These are phyloP conservation scores for Teleiodes luculella DNA, from an alignment of 2,888 invertebrate genomes.

Conservation along the genomic window DNA sequence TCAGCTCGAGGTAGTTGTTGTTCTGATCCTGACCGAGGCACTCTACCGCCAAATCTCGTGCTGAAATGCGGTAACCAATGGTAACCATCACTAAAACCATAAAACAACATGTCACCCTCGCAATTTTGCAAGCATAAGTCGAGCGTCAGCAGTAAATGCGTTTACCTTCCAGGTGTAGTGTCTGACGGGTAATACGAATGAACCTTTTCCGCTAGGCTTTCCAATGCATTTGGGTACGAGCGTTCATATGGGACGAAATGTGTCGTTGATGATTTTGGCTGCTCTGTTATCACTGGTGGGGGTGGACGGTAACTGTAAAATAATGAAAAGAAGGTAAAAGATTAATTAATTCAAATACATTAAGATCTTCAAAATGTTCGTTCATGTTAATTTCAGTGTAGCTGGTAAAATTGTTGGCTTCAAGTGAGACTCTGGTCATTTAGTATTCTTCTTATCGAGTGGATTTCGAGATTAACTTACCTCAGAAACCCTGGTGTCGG, in stretches of 20 bases:
- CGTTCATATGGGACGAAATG: constrained; percentile 93
- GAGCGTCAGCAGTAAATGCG: not conserved
- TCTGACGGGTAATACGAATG: constrained; percentile 87
- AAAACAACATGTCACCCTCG: constrained; percentile 32
- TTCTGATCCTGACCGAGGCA: constrained; percentile 94
- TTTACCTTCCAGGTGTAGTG: constrained; percentile 51
- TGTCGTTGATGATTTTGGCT: constrained; percentile 88
- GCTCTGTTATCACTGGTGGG: constrained; percentile 93
- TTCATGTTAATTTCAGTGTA: no score
- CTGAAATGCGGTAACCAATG: constrained; percentile 35
- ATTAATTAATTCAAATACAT: not conserved
- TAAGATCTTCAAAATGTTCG: not conserved
- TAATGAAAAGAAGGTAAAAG: no score
- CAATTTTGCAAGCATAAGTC: constrained; percentile 32
- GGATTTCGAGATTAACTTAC: no score
- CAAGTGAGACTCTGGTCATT: no score
- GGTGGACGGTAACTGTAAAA: constrained; percentile 84
- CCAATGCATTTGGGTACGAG: constrained; percentile 90
- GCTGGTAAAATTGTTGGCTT: no score
- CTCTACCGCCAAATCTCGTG: constrained; percentile 67
- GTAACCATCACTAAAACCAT: constrained; percentile 27
- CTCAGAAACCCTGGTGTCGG: no score
- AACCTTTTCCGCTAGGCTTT: constrained; percentile 94
- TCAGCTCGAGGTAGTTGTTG: constrained; percentile 93
- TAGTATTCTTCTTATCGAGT: no score